Percentiles rank a stretch among this genome's conserved stretches.
These are phyloP conservation scores for Eumacrocentrus americanus DNA, from an alignment of 2,888 invertebrate genomes.

Conservation along the genomic window DNA sequence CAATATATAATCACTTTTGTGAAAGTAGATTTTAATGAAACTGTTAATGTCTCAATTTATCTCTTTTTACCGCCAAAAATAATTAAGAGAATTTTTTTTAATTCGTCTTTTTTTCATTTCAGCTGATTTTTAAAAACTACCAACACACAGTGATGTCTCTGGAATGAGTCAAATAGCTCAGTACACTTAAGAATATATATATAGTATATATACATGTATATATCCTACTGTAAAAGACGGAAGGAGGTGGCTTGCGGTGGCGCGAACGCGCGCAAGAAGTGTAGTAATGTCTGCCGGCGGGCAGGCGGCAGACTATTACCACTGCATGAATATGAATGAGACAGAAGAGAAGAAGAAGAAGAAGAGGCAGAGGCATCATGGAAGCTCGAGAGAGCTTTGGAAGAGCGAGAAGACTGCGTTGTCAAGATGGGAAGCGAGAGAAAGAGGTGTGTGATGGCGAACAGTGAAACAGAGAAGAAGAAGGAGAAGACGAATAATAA, in stretches of 20 bases:
- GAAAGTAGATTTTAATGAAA: no score
- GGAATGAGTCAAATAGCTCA: neutral
- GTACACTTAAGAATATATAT: constrained; percentile 13
- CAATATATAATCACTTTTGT: no score
- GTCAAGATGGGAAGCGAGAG: neutral
- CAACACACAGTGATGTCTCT: neutral
- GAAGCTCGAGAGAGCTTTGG: constrained; percentile 1
- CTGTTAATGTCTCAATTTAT: no score
- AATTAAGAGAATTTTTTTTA: no score
- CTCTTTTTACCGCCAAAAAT: no score
- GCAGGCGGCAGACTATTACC: constrained; percentile 56
- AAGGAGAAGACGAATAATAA: constrained; percentile 28
- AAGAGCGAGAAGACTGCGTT: neutral
- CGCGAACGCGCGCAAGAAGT: constrained; percentile 54
- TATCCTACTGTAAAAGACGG: no score
- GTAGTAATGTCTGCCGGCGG: constrained; percentile 50
- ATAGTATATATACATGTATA: neutral
- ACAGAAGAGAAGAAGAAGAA: constrained; percentile 29
- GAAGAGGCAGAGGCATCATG: constrained; percentile 15
- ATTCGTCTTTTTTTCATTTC: no score
- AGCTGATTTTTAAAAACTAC: no score
- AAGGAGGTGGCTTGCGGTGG: no score
- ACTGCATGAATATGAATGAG: constrained; percentile 62
- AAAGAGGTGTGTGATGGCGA: constrained; percentile 19
- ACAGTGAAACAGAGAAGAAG: no score